Evolutionary conservation across 2,888 invertebrate species (phyloP), one percentile per base, ranked within the genome.

Genomic region (Sialis lutaria): DNA sequence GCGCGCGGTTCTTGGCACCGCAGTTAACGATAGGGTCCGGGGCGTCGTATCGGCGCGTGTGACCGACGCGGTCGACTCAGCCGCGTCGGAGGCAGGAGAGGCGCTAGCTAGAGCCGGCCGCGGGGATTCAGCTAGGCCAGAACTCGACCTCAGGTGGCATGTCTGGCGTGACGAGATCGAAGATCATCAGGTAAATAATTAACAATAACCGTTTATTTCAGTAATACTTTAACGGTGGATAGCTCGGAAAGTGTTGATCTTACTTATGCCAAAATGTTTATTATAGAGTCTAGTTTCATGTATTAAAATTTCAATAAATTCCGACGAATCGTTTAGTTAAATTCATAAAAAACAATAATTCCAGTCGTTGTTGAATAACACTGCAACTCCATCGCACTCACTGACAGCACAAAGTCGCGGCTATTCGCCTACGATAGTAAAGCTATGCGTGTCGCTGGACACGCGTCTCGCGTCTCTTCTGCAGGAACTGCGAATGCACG

Each of bases 361-460:
- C 4, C 22, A 22, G 22, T 22, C 22, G 22, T 22, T 22, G 22
- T 10, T 22, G 22, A 22, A 22, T 22, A 22, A 22, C 22, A 22
- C 33, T 22, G 22, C 10, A 13, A 33, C 50, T 54, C 59, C 86
- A 62, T 67, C 79, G 2, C 2, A 22, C 22, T 2, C 22, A 4
- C 22, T 22, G 22, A 22, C 22, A 0, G 82, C 85, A 70, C 89
- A 89, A 67, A 80, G 84, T 4, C 77, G 78, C 54, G 90, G 90
- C 1, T 86, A 78, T 62, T 83, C 85, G 0, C 75, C 75, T 0
- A 76, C 76, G 22, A 67, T 89, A 39, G 81, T 86, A 42, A 74
- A 75, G 57, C 69, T 87, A 1, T 85, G 84, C 54, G 64, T 72
- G 43, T 67, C 67, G 52, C 65, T 86, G 34, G 83, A 88, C 55